Conservation (phyloP, 2,888 invertebrate species). For the Tanytarsus gracilentus region DNA sequence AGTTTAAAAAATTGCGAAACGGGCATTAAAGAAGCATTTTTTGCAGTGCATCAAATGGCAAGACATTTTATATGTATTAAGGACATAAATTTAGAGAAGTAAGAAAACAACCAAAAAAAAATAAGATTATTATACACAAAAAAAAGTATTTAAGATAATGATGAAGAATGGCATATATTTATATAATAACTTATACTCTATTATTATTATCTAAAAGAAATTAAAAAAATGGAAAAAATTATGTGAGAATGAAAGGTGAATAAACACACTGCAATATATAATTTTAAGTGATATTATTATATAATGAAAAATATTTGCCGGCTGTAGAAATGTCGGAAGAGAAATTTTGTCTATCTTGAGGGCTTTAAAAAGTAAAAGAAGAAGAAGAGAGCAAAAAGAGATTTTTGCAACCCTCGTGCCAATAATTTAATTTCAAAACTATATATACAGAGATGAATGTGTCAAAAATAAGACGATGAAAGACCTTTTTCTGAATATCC, state of each 20-base stretch:
- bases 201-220: too few relatives aligned
- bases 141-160: constrained; percentile 11
- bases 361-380: background rate
- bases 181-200: constrained; percentile 22
- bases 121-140: constrained; percentile 8
- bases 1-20: too few relatives aligned
- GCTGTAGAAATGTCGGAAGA: background rate
- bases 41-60: too few relatives aligned
- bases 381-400: background rate
- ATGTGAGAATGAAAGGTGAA: constrained; percentile 6
- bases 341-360: background rate
- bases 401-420: background rate
- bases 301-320: background rate
- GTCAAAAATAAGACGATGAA: background rate
- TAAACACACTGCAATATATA: constrained; percentile 26
- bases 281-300: constrained; percentile 23
- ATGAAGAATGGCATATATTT: background rate
- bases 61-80: too few relatives aligned
- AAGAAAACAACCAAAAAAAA: background rate
- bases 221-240: background rate
- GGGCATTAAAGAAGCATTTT: too few relatives aligned
- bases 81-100: too few relatives aligned
- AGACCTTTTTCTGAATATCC: too few relatives aligned
- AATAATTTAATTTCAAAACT: background rate
- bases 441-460: background rate